Base-by-base conservation (phyloP, 2,888 invertebrate genomes). In the Leucania comma region DNA sequence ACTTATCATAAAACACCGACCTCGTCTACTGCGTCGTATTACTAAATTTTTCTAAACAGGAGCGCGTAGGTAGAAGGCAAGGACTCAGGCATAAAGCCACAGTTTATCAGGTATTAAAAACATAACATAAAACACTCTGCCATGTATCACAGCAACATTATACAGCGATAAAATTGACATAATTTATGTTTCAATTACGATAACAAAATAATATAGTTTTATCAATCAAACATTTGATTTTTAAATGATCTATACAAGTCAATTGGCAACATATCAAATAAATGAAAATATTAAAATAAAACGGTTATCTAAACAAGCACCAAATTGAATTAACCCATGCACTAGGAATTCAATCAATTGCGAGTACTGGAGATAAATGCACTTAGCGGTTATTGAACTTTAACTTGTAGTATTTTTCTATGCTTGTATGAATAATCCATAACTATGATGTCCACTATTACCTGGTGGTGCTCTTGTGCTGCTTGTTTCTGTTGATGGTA, bases 401-500 rank as follows among this genome's bases (percentile, higher is more conserved):
- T 17, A 46, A 46, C 17, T 29, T 54, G 24, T 32, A 32, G 20
- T 20, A 14, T 57, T 20, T 54, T 54, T 63, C 10, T n/a, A 35
- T 6, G 20, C 5, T 20, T 38, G 14, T 42, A 42, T 42, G 42
- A 42, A 20, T 42, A 14, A 38, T 9, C n/a, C 24, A 29, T 32
- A 0, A 54, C 38, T 9, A 20, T 22, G 1, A 50, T 12, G 3
- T 2, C 20, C 29, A n/a, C 29, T 50, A 57, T 69, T 81, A 82
- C 80, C 80, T 81, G 78, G 10, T 77, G 72, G 4, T 78, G 72
- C 35, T 74, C 72, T 66, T 72, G 72, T 22, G 75, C 75, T 14
- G 67, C 56, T 59, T 82, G 77, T 59, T 88, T 87, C 84, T 93
- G 92, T 64, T 92, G 91, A 38, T 92, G 90, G 63, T 96, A 94